Conservation (phyloP, 1,140 invertebrate genomes). For the Vollenhovia emeryi region DNA sequence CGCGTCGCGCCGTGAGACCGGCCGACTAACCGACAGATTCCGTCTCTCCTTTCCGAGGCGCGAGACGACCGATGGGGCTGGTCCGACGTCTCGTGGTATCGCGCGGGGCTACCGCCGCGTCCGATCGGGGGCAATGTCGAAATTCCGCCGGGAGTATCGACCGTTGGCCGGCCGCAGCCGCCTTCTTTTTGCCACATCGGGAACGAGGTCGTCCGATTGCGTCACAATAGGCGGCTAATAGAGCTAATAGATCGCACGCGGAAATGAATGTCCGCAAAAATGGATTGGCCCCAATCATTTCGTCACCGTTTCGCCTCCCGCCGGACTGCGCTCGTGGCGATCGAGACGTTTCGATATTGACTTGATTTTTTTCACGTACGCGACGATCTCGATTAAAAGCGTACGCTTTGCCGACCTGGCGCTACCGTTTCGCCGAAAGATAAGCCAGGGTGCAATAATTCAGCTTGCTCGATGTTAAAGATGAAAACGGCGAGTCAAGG, state of each 20-base stretch:
- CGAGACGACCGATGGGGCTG: slow-evolving; percentile 19
- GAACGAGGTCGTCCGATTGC: slow-evolving; percentile 18
- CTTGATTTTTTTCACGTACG: no score
- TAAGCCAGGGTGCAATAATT: neutral
- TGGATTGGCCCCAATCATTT: neutral
- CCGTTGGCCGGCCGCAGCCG: neutral
- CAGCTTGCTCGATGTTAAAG: neutral
- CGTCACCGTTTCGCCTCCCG: neutral
- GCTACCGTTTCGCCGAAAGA: neutral
- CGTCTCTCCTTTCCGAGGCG: slow-evolving; percentile 11
- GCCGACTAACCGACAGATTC: neutral
- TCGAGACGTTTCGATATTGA: neutral
- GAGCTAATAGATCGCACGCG: slow-evolving; percentile 11
- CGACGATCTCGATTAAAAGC: no score
- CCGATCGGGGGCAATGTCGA: slow-evolving; percentile 49
- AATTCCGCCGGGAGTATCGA: slow-evolving; percentile 31
- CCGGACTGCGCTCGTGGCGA: neutral
- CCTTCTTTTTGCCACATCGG: slow-evolving; percentile 11
- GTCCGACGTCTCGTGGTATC: slow-evolving; percentile 46
- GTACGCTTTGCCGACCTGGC: neutral
- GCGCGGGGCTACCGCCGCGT: no score
- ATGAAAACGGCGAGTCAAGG: neutral
- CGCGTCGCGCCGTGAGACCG: slow-evolving; percentile 64
- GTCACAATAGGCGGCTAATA: slow-evolving; percentile 37
- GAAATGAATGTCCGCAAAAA: slow-evolving; percentile 22